Evolutionary conservation across 2,888 invertebrate species (phyloP).

Genomic region (Lasioglossum morio): DNA sequence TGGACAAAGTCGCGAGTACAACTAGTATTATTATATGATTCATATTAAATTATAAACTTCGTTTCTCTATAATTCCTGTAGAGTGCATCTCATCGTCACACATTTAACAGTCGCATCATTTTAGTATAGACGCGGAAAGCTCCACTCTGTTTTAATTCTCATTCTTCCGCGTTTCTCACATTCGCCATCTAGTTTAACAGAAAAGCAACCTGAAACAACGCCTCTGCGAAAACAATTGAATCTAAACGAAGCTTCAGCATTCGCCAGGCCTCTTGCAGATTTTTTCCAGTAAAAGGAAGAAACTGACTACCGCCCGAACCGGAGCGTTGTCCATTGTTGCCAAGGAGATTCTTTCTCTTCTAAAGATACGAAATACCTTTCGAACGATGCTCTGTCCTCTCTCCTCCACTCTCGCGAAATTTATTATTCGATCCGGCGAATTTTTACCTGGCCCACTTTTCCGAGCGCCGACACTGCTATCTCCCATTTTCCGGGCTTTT

Average conservation of each 20-base stretch:
- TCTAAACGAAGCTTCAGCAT: neutral
- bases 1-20: no score
- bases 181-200: no score
- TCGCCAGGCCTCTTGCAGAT: neutral
- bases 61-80: neutral
- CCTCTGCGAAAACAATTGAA: neutral
- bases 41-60: neutral
- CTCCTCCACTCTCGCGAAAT: neutral
- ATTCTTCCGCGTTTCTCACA: neutral
- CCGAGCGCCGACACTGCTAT: neutral
- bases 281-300: neutral
- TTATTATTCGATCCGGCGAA: conserved; percentile 19
- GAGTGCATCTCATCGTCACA: no score
- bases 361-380: conserved; percentile 24
- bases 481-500: neutral
- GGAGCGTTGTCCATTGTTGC: conserved; percentile 29
- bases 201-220: neutral
- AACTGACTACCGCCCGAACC: neutral
- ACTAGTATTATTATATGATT: no score
- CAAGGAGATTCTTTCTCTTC: neutral
- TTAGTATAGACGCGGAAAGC: neutral
- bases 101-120: neutral
- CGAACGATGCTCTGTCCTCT: neutral
- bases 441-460: conserved; percentile 10
- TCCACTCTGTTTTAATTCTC: neutral